These are phyloP conservation scores for Lagocephalus sceleratus DNA, from an alignment of 2,797 vertebrate species.

Conservation along the genomic window DNA sequence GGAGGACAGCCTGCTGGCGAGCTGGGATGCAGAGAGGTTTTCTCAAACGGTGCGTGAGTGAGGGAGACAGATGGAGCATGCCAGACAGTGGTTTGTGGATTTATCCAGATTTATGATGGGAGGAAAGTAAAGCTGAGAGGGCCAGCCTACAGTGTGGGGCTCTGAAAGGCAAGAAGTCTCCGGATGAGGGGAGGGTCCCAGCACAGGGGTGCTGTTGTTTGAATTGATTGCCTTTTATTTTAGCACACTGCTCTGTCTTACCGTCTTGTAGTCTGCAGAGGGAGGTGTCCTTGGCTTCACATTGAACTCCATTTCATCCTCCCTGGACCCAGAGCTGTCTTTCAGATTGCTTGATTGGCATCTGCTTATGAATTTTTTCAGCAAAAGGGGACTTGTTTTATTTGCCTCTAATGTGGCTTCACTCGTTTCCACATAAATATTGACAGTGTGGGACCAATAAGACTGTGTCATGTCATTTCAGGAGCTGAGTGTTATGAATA, in stretches of 20 bases:
- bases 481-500: conserved; percentile 41
- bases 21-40: conserved; percentile 69
- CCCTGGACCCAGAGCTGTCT: conserved; percentile 66
- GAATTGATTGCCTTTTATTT: conserved; percentile 69
- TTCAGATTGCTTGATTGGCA: conserved; percentile 70
- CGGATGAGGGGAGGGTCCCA: conserved; percentile 44
- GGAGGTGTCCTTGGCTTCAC: conserved; percentile 73
- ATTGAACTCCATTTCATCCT: conserved; percentile 73
- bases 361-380: conserved; percentile 50
- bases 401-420: conserved; percentile 40
- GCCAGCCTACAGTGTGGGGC: conserved; percentile 48
- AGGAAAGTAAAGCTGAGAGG: conserved; percentile 60
- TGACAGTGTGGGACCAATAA: conserved; percentile 37
- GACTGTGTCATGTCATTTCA: conserved; percentile 44
- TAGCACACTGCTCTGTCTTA: conserved; percentile 51
- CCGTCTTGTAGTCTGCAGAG: conserved; percentile 55
- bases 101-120: conserved; percentile 81
- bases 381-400: conserved; percentile 44
- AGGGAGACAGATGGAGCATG: conserved; percentile 78
- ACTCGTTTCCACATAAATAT: conserved; percentile 29
- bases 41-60: conserved; percentile 72
- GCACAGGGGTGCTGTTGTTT: conserved; percentile 57
- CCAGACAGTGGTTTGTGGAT: conserved; percentile 79
- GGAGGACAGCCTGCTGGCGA: conserved; percentile 69
- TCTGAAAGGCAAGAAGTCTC: conserved; percentile 56